Evolutionary conservation across 2,797 vertebrate genomes (phyloP), one percentile per base, ranked within the genome.

Genomic region (Florisuga fusca): DNA sequence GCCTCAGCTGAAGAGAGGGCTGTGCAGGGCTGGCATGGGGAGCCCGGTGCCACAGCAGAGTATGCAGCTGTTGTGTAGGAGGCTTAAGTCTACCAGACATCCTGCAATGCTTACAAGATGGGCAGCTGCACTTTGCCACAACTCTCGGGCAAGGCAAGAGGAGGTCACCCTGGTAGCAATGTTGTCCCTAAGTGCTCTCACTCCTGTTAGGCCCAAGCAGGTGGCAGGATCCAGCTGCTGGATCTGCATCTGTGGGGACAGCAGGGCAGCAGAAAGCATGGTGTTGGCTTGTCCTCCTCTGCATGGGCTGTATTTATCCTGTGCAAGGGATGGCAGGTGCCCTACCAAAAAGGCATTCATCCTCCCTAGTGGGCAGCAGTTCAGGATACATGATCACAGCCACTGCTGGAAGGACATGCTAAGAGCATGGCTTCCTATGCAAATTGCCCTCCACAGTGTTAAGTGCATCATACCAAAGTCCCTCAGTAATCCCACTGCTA

Each of bases 361-460:
- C 45, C 0, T 0, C 27, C 38, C 29, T 17, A 50, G 34, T 4
- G 41, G 25, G 48, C 61, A 53, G 59, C 4, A 1, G 33, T 50
- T 68, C 51, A 78, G 78, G 58, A 78, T 14, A 45, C 23, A 50
- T 23, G 45, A 21, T 26, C 23, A 84, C 58, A 75, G 7, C 31
- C 38, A 14, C 48, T 34, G 59, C 63, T 6, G 76, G 57, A 57
- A 91, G 53, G 48, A 50, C 38, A 9, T 3, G 23, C 45, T 29
- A n/a, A 23, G 51, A 50, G 34, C 54, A 88, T 23, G 14, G 36
- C 46, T 90, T 68, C 43, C 66, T n/a, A 1, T 38, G n/a, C 54
- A 46, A 86, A 41, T 18, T 61, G 53, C 41, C 46, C 81, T 79
- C n/a, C 45, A 4, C 20, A 22, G 51, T 7, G 55, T 4, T 50